Percentiles rank a stretch among this genome's conserved stretches.
Conservation (phyloP, 2,888 invertebrate species). For the Diaprepes abbreviatus region DNA sequence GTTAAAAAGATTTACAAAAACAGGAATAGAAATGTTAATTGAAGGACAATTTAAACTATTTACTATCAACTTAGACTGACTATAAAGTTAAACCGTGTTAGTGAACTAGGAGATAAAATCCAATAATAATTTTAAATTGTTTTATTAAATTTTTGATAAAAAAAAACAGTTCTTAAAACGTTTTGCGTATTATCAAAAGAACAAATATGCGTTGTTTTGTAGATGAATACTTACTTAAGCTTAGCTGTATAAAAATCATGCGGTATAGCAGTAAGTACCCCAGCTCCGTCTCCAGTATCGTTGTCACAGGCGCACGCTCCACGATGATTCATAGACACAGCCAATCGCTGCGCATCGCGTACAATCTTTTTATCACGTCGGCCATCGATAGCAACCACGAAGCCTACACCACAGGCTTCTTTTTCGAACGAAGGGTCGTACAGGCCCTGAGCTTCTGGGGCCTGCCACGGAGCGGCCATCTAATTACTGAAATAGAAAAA, state of each 20-base stretch:
- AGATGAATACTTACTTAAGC: constrained; percentile 79
- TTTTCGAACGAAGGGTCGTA: constrained; percentile 97
- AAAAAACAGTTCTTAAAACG: no score
- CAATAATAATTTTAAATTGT: no score
- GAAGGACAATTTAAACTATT: no score
- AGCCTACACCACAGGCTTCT: constrained; percentile 99
- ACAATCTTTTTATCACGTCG: constrained; percentile 95
- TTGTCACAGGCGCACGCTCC: constrained; percentile 99
- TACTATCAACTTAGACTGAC: no score
- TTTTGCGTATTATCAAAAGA: no score
- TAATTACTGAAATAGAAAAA: constrained; percentile 57
- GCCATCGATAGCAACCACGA: constrained; percentile 98
- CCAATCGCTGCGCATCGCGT: constrained; percentile 93
- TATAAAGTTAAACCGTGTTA: no score
- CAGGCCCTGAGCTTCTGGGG: constrained; percentile 90
- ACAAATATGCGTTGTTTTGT: no score
- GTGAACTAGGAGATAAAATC: no score
- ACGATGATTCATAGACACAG: constrained; percentile 98
- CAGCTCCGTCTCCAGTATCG: constrained; percentile 99
- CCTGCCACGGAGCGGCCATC: constrained; percentile 76
- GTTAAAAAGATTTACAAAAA: no score
- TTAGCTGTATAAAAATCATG: constrained; percentile 91
- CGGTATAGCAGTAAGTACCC: constrained; percentile 96
- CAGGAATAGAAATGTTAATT: no score
- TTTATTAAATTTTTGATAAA: no score